Evolutionary conservation across 2,888 invertebrate genomes (phyloP), one percentile per base, ranked within the genome.

Genomic region (Caenorhabditis sinica): DNA sequence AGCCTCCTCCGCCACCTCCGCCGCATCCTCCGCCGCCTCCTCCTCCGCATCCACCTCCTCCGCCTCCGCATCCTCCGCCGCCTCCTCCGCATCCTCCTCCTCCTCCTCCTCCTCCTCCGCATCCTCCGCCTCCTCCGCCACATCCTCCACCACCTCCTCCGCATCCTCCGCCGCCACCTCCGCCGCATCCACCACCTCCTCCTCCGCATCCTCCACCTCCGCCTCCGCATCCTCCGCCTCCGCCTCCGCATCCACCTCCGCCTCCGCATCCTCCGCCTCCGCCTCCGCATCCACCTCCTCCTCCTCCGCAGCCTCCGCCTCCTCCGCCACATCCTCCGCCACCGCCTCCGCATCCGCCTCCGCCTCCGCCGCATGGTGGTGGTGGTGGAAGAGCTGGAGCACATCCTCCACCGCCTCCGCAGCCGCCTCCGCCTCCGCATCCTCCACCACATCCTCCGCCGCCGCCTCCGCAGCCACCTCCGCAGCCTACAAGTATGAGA

Each of bases 371-470:
- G n/a, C 20, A 20, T 43, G 43, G 43, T 63, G 63, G 36, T 66
- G 72, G 33, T 56, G 72, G 60, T 63, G 72, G 72, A 36, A 60
- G 60, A 36, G 60, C 60, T 72, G 72, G 60, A 43, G 66, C 72
- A 15, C 72, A 65, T 58, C 72, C 72, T 33, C 72, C 79, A 17
- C 71, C 65, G n/a, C 77, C 58, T 20, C 80, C 72, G n/a, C 81
- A 73, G 23, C 79, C 82, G 58, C 85, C 71, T 33, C 85, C 82
- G 23, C 83, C 79, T 30, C 83, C 79, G 51, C 84, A 66, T 65
- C 77, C 73, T 69, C 72, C 72, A 43, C 73, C 77, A 51, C 79
- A 53, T 43, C 82, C 20, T 53, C 82, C 25, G 43, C 82, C 61
- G 23, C 82, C 82, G 17, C 83, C 25, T 45, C 80, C 80, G 2